A percentile compares a stretch with the other conserved stretches of the same genome.
phyloP scores from a whole-genome alignment of 2,797 vertebrate genomes.

The Sebastes alutus region DNA sequence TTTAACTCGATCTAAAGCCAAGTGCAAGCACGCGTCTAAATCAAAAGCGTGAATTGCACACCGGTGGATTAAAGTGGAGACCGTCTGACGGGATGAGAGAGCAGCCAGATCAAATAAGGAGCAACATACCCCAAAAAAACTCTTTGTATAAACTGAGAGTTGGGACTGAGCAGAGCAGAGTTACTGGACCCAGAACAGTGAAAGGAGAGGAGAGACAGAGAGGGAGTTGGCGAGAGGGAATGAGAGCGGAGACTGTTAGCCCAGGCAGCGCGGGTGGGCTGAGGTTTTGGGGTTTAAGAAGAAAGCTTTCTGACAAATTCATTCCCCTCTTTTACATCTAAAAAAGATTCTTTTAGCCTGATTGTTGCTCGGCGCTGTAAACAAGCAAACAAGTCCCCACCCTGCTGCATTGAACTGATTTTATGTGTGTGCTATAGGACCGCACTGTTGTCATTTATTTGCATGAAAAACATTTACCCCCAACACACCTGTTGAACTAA shows the following conservation, averaged over 20 bases:
- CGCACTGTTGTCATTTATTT: conserved; percentile 23
- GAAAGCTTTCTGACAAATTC: conserved; percentile 46
- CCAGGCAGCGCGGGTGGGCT: conserved; percentile 68
- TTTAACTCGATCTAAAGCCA: conserved; percentile 26
- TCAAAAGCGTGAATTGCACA: conserved; percentile 38
- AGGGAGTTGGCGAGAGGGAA: conserved; percentile 13
- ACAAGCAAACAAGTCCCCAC: conserved; percentile 2
- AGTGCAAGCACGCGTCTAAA: conserved; percentile 26
- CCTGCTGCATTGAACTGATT: conserved; percentile 4
- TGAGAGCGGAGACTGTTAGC: neutral
- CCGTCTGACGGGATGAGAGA: conserved; percentile 38
- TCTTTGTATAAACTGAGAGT: conserved; percentile 26
- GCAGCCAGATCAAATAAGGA: conserved; percentile 64
- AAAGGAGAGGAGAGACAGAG: conserved; percentile 16
- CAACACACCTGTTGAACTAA: conserved; percentile 43
- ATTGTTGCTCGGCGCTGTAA: conserved; percentile 22
- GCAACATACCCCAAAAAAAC: conserved; percentile 36
- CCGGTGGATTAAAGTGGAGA: conserved; percentile 55
- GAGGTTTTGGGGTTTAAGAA: conserved; percentile 48
- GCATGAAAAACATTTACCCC: conserved; percentile 35
- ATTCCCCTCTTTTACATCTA: conserved; percentile 33
- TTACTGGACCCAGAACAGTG: conserved; percentile 45
- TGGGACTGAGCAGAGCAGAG: conserved; percentile 17
- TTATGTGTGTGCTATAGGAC: neutral
- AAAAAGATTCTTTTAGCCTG: conserved; percentile 15